Evolutionary conservation across 2,113 vertebrate species (phyloP).

Genomic region (Illadopsis cleaveri): DNA sequence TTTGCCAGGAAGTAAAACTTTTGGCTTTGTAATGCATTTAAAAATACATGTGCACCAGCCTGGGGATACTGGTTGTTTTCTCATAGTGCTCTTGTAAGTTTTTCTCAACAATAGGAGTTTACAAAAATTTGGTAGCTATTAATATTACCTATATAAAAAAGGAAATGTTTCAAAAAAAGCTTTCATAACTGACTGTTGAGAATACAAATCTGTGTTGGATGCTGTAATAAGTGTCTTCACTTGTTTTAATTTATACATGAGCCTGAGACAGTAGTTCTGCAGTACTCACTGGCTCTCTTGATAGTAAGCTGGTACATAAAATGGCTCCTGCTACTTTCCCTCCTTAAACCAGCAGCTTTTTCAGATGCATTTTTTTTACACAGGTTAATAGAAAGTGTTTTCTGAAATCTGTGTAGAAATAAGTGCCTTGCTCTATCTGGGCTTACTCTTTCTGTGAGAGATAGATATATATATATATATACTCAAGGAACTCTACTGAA

Average conservation of each 20-base stretch:
- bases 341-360: neutral
- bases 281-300: neutral
- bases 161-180: neutral
- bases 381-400: neutral
- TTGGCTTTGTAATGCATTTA: neutral
- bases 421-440: neutral
- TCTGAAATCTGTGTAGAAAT: neutral
- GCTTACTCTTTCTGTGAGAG: neutral
- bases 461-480: neutral
- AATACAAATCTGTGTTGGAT: neutral
- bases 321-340: neutral
- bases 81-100: neutral
- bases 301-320: neutral
- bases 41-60: neutral
- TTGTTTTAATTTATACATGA: neutral
- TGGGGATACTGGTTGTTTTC: neutral
- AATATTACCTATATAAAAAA: neutral
- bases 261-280: neutral
- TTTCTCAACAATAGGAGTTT: neutral
- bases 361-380: accelerated
- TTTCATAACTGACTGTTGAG: neutral
- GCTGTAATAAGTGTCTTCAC: neutral
- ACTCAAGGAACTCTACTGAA: conserved; percentile 33
- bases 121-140: neutral
- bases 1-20: neutral